Base-by-base conservation (phyloP, 2,888 invertebrate species). In the Eumerus sabulonum region DNA sequence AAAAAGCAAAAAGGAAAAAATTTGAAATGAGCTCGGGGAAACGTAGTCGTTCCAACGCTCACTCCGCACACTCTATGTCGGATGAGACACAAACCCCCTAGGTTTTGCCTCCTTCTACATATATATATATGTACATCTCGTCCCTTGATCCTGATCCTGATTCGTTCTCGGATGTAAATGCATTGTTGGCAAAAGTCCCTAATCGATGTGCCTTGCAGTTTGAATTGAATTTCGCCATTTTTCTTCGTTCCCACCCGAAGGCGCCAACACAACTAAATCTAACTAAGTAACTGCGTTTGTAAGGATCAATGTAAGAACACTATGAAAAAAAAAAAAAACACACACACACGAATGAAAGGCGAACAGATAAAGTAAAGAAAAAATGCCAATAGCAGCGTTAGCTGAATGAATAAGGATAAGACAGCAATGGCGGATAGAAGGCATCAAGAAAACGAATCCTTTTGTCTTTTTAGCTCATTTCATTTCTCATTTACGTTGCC, bases 131-230 rank as follows among this genome's bases (percentile, higher is more conserved):
- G n/a, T n/a, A n/a, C n/a, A n/a, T n/a, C n/a, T 45, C 57, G 3
- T 27, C 27, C 27, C 27, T 4, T 27, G 27, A 27, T 27, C 40
- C 40, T 40, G n/a, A n/a, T n/a, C n/a, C n/a, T n/a, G n/a, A n/a
- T 40, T 40, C n/a, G 3, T 40, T 40, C 5, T 40, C 40, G 3
- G 12, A n/a, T 68, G 45, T 59, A 79, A 79, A 68, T 79, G 79
- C 79, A 79, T 79, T 73, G 74, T 74, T 73, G 79, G 79, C 77
- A 73, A 73, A 53, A 79, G 68, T 74, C 68, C 74, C 70, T 79
- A 79, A 79, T 79, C 74, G 79, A 79, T 74, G 79, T 66, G 63
- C 68, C 68, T 70, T 64, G 60, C 74, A 73, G 64, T 74, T 79
- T 79, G 68, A 79, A 79, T 74, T 77, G 73, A 79, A 79, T 79